These are phyloP conservation scores for Enteromius radiatus DNA, from an alignment of 2,797 vertebrate genomes.

Conservation along the genomic window DNA sequence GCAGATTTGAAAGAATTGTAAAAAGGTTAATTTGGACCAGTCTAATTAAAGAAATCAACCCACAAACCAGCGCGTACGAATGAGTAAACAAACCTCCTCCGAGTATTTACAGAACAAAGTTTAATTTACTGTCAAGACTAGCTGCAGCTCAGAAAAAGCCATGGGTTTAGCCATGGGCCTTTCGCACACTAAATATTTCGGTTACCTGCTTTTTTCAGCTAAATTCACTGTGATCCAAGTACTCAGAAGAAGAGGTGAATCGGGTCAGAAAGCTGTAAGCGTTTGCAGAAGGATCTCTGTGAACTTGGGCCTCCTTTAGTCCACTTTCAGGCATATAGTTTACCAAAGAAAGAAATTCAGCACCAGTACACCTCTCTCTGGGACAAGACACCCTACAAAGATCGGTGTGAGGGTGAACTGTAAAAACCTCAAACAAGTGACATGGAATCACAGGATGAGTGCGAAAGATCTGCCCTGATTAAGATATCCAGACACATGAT, in stretches of 20 bases:
- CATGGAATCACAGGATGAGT: background rate
- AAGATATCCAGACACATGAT: slow-evolving; percentile 25
- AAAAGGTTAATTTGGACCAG: background rate
- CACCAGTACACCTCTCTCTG: slow-evolving; percentile 18
- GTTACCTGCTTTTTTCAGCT: slow-evolving; percentile 25
- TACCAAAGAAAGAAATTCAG: slow-evolving; percentile 25
- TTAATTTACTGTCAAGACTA: background rate
- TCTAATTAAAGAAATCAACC: background rate
- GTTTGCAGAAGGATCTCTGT: slow-evolving; percentile 13
- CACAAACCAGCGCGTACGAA: background rate
- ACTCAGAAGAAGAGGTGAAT: slow-evolving; percentile 25
- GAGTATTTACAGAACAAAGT: slow-evolving; percentile 17
- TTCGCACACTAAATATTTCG: slow-evolving; percentile 19
- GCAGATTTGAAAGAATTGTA: background rate
- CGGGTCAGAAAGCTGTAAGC: slow-evolving; percentile 9
- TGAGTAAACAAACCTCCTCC: background rate
- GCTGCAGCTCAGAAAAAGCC: background rate
- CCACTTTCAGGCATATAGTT: slow-evolving; percentile 17
- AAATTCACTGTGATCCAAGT: background rate
- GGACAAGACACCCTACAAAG: slow-evolving; percentile 16
- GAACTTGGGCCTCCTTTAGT: slow-evolving; percentile 1
- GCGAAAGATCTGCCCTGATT: slow-evolving; percentile 3
- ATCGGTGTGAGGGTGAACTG: slow-evolving; percentile 14
- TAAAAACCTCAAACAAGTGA: slow-evolving; percentile 38
- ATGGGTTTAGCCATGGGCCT: slow-evolving; percentile 33